A percentile compares a stretch with the other conserved stretches of the same genome.
Conservation (phyloP, 2,888 invertebrate genomes). For the Melanotus villosus region DNA sequence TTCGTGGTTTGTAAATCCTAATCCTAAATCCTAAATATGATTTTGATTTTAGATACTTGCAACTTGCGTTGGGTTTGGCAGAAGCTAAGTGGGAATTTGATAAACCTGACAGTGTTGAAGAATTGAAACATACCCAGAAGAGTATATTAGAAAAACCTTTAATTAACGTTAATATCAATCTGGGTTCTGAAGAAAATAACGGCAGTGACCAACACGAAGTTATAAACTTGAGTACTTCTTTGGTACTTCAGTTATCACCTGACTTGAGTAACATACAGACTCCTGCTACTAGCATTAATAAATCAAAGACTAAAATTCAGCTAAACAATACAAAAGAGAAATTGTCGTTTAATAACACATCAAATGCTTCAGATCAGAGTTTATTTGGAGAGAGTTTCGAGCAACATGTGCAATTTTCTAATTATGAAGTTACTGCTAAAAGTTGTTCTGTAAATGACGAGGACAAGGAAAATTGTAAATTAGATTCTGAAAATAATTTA, state of each 20-base stretch:
- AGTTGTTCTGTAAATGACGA: neutral
- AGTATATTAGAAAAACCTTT: no score
- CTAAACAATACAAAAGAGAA: no score
- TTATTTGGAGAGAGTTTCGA: constrained; percentile 59
- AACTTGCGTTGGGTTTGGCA: constrained; percentile 81
- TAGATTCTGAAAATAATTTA: neutral
- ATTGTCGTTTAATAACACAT: no score
- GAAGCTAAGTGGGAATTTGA: constrained; percentile 80
- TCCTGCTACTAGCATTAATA: no score
- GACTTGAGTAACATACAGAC: no score
- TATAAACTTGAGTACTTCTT: no score
- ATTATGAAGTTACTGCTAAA: neutral
- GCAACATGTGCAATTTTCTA: constrained; percentile 34
- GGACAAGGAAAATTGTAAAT: neutral
- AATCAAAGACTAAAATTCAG: no score
- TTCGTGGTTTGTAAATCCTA: neutral
- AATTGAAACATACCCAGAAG: no score
- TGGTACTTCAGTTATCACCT: no score
- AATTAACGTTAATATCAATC: no score
- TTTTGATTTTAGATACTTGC: constrained; percentile 68
- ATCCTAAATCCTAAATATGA: no score
- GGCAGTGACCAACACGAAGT: neutral
- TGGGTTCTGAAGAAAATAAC: neutral
- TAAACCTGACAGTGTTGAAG: neutral
- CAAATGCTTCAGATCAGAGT: constrained; percentile 56